Evolutionary conservation across 2,888 invertebrate species (phyloP), one percentile per base, ranked within the genome.

Genomic region (Monopis laevigella): DNA sequence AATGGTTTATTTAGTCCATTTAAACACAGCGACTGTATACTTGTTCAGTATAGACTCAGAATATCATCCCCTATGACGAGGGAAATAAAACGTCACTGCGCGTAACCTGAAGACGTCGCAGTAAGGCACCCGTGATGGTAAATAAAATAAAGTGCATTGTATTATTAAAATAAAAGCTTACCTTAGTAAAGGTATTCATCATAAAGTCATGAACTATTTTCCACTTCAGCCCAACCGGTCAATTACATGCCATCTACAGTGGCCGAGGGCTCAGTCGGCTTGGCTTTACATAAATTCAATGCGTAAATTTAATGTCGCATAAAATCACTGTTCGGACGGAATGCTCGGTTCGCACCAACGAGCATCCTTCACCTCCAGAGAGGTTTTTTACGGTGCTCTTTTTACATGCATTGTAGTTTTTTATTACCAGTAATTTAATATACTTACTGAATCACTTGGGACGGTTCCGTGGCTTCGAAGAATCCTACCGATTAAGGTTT

Each of bases 371-470:
- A 51, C 32, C 30, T 28, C 38, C 17, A 32, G 48, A n/a, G 50
- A 44, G 48, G 47, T 46, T 45, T 32, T 29, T 41, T 41, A 52
- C 47, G 16, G 10, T 39, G 28, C 39, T 24, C 17, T 44, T 45
- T 46, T 63, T 60, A 62, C 53, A 58, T 56, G 59, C 59, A 64
- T 62, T 45, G 43, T 64, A 59, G 49, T 54, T 62, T 43, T 70
- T 70, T 71, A 70, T 62, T 62, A 63, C 62, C 59, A 58, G 66
- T 68, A 67, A 68, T 72, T 73, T 68, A 64, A 72, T 68, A 69
- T 62, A 65, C 62, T 65, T 60, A 65, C 59, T 58, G 60, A 65
- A 65, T 62, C 58, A 60, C 59, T 57, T 57, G 57, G 56, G 57
- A 59, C 53, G 21, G 27, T 10, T 36, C 26, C 39, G n/a, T 6